Percentiles rank a stretch among this genome's conserved stretches.
Conservation (phyloP, 2,113 vertebrate species). For the Lagopus muta region DNA sequence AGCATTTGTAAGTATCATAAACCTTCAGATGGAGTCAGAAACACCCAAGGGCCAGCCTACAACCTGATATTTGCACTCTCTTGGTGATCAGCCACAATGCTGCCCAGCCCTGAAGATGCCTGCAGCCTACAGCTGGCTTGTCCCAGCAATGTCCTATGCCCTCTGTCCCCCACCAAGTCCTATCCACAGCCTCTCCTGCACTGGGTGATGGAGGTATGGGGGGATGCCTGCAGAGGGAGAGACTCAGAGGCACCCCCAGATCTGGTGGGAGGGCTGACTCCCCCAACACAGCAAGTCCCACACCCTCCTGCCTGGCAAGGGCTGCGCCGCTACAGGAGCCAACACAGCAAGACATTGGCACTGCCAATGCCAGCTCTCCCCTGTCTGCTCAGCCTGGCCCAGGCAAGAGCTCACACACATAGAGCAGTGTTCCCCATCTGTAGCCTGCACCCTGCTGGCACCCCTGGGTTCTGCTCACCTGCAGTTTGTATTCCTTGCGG, state of each 20-base stretch:
- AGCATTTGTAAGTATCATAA: background rate
- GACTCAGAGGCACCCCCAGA: background rate
- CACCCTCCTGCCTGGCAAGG: background rate
- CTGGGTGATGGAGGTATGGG: background rate
- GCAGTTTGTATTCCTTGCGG: constrained; percentile 78
- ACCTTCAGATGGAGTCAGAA: background rate
- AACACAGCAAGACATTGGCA: background rate
- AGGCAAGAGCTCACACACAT: background rate
- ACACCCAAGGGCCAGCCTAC: background rate
- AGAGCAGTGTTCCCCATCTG: background rate
- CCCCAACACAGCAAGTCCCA: background rate
- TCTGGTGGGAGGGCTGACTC: background rate
- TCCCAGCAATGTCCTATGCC: background rate
- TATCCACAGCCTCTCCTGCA: background rate
- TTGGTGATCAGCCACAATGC: background rate
- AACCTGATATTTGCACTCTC: background rate
- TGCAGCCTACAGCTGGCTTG: background rate
- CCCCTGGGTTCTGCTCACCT: constrained; percentile 57
- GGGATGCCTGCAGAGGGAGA: background rate
- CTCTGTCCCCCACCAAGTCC: background rate
- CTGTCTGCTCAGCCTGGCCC: background rate
- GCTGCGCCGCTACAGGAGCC: background rate
- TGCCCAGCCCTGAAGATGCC: background rate
- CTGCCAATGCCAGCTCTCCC: background rate
- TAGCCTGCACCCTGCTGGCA: background rate